Evolutionary conservation across 2,888 invertebrate genomes (phyloP).

Genomic region (Drosophila yooni): DNA sequence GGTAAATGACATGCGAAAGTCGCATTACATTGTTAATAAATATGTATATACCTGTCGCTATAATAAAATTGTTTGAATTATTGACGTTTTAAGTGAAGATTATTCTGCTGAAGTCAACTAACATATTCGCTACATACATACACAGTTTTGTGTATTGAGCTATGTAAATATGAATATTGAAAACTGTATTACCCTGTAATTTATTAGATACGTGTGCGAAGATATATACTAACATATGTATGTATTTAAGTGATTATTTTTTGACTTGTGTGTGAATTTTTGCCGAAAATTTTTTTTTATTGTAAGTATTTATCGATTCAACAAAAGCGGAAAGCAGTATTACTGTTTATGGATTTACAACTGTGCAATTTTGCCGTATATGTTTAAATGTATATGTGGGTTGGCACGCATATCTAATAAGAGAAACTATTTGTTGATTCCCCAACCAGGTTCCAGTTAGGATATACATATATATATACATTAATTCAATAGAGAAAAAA

Average conservation of each 20-base stretch:
- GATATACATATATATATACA: not conserved
- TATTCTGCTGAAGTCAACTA: not conserved
- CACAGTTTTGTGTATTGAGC: conserved; percentile 8
- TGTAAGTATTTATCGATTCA: conserved; percentile 32
- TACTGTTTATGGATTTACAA: conserved; percentile 15
- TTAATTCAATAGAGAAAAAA: not conserved
- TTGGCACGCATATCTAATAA: conserved; percentile 2
- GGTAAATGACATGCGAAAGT: conserved; percentile 11
- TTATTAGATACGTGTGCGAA: not conserved
- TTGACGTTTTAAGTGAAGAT: conserved; percentile 2
- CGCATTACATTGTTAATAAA: not conserved
- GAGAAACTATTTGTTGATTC: conserved; percentile 6
- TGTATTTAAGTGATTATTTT: not conserved
- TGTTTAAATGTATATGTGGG: not conserved
- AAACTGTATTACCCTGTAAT: not conserved
- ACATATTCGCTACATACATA: conserved; percentile 8
- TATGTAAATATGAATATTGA: not conserved
- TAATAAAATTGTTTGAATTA: not conserved
- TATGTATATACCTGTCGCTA: not conserved
- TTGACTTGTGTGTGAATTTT: not conserved
- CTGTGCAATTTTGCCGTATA: not conserved
- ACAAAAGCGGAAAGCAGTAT: conserved; percentile 25
- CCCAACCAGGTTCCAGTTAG: conserved; percentile 3
- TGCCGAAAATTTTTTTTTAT: conserved; percentile 1
- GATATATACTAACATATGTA: not conserved